These are phyloP conservation scores for Diplosoma virens DNA, from an alignment of 23 tunicate species.

Conservation along the genomic window DNA sequence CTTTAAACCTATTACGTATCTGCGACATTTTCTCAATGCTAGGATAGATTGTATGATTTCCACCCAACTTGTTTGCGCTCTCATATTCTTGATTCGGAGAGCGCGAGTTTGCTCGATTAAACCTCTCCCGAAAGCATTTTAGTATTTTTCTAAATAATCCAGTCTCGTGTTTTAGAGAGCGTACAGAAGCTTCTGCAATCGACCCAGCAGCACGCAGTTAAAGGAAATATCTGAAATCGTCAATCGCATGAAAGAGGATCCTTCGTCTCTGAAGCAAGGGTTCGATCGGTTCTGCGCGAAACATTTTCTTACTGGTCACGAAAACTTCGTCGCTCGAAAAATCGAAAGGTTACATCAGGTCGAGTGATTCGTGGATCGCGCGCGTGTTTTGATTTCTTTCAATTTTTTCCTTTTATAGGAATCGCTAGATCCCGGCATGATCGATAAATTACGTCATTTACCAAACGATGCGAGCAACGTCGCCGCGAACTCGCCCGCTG, in stretches of 20 bases:
- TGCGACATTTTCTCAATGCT: too few relatives aligned
- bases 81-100: too few relatives aligned
- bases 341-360: slow-evolving; percentile 3
- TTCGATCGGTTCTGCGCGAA: not conserved
- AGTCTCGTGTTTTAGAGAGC: slow-evolving; percentile 16
- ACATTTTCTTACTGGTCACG: slow-evolving; percentile 21
- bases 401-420: not conserved
- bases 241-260: not conserved
- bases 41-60: too few relatives aligned
- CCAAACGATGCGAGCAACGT: too few relatives aligned
- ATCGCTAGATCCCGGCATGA: not conserved
- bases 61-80: too few relatives aligned
- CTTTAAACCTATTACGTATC: too few relatives aligned
- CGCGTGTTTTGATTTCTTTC: not conserved
- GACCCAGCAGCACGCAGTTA: not conserved
- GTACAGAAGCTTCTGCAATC: slow-evolving; percentile 1
- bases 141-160: not conserved
- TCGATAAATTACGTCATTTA: too few relatives aligned
- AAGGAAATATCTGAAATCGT: slow-evolving; percentile 10
- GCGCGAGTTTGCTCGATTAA: not conserved
- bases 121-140: not conserved
- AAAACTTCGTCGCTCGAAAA: not conserved
- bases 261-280: not conserved
- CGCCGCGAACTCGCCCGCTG: too few relatives aligned
- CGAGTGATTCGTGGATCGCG: not conserved